phyloP scores from a whole-genome alignment of 1,140 invertebrate species.

The Aphis gossypii region DNA sequence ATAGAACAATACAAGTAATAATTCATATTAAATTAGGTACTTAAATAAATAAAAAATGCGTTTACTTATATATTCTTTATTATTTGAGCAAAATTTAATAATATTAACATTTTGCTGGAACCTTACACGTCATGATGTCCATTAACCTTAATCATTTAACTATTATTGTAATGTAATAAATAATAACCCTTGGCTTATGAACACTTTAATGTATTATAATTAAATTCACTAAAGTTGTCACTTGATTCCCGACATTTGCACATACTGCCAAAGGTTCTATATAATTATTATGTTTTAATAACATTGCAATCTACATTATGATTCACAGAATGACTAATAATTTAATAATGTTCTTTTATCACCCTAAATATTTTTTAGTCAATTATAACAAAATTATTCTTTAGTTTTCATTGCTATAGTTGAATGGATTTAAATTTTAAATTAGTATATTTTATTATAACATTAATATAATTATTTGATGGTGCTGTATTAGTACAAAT shows the following conservation, averaged over 20 bases:
- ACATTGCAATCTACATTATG: neutral
- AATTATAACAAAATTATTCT: neutral
- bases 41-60: neutral
- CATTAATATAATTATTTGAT: neutral
- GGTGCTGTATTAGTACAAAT: no score
- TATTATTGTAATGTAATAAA: neutral
- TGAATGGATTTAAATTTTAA: neutral
- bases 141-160: neutral
- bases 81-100: neutral
- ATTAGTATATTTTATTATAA: neutral
- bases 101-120: neutral
- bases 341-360: no score
- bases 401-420: neutral
- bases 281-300: neutral
- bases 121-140: neutral
- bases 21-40: neutral
- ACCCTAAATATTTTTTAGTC: no score
- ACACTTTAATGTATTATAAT: neutral
- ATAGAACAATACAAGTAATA: neutral
- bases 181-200: neutral
- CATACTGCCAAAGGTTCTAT: neutral
- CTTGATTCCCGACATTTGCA: neutral
- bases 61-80: neutral
- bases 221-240: neutral
- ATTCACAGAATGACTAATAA: neutral